These are phyloP conservation scores for Silurus glanis DNA, from an alignment of 2,113 vertebrate species.

Conservation along the genomic window DNA sequence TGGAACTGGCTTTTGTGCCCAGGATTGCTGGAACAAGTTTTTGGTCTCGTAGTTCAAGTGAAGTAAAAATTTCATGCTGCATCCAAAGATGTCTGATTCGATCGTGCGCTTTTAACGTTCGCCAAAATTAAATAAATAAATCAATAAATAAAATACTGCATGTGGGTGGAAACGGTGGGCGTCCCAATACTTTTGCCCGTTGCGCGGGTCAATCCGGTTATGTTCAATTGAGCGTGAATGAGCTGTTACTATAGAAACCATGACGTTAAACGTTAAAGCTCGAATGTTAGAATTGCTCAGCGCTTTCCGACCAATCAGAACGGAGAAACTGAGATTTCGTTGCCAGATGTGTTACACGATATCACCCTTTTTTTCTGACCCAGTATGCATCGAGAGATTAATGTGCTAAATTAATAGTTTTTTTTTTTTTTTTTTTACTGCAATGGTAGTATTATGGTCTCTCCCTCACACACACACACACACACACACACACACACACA, in stretches of 20 bases:
- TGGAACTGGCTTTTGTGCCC: too few relatives aligned
- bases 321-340: neutral
- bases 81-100: too few relatives aligned
- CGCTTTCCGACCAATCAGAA: neutral
- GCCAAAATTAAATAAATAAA: too few relatives aligned
- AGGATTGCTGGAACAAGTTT: too few relatives aligned
- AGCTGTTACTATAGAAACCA: neutral
- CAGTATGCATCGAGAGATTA: conserved; percentile 7
- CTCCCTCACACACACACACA: neutral
- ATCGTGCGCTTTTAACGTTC: too few relatives aligned
- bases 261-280: neutral
- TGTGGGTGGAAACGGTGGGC: too few relatives aligned
- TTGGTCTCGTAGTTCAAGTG: too few relatives aligned
- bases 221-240: neutral
- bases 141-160: too few relatives aligned
- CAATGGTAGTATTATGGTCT: conserved; percentile 17
- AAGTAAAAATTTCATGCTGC: too few relatives aligned
- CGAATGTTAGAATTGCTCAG: neutral
- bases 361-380: conserved; percentile 21
- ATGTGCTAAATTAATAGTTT: conserved; percentile 23
- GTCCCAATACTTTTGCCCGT: too few relatives aligned
- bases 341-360: neutral
- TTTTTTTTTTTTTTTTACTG: conserved; percentile 7
- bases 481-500: neutral
- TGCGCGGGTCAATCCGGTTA: too few relatives aligned